Conservation (phyloP, 2,888 invertebrate species). For the Chrysodeixis includens region DNA sequence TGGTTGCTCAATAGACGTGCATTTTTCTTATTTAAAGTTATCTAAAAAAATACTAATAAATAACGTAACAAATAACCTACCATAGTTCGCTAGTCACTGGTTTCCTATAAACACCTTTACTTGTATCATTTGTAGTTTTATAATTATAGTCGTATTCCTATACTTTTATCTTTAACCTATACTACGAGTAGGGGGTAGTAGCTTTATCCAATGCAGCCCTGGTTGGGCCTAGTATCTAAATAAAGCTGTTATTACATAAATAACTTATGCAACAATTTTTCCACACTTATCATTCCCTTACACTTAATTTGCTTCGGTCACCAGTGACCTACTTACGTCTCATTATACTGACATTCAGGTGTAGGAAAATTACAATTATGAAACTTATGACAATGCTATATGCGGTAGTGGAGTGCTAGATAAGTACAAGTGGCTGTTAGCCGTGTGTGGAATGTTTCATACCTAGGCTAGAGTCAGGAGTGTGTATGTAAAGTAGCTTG, state of each 20-base stretch:
- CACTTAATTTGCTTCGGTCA: background rate
- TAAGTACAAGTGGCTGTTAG: conserved; percentile 18
- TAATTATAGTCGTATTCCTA: no score
- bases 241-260: background rate
- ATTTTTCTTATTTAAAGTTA: no score
- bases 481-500: conserved; percentile 8
- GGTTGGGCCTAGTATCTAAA: background rate
- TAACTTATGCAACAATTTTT: background rate
- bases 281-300: background rate
- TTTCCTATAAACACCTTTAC: no score
- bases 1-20: no score
- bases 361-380: conserved; percentile 50
- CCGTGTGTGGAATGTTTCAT: conserved; percentile 27
- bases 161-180: no score
- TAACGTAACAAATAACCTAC: no score
- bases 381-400: conserved; percentile 33
- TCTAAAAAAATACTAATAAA: no score
- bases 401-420: conserved; percentile 44
- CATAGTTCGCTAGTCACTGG: no score
- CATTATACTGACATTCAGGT: conserved; percentile 27
- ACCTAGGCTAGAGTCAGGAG: conserved; percentile 14
- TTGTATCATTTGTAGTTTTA: no score
- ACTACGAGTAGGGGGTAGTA: no score
- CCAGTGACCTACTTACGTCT: conserved; percentile 16
- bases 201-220: no score